These are phyloP conservation scores for Hemithea aestivaria DNA, from an alignment of 2,888 invertebrate genomes.

Conservation along the genomic window DNA sequence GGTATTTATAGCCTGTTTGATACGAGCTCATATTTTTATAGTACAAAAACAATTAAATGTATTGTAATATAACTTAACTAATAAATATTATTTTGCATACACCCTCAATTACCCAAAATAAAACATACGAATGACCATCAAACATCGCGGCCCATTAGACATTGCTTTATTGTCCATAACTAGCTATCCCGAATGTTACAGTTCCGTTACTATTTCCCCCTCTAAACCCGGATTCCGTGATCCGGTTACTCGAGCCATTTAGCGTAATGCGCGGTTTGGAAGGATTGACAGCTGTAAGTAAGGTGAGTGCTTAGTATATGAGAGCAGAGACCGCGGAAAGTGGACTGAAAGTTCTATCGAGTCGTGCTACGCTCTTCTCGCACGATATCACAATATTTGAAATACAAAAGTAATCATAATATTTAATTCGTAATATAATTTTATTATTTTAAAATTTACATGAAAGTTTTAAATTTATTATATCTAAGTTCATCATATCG, in stretches of 20 bases:
- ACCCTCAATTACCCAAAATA: conserved; percentile 1
- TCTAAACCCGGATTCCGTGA: conserved; percentile 38
- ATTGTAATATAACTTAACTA: too few relatives aligned
- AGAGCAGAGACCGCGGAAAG: conserved; percentile 11
- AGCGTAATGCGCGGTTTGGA: conserved; percentile 73
- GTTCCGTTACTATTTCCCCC: conserved; percentile 66
- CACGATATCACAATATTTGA: too few relatives aligned
- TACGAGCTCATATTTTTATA: too few relatives aligned
- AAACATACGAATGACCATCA: conserved; percentile 37
- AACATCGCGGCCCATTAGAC: conserved; percentile 64
- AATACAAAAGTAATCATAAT: too few relatives aligned
- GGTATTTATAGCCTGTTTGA: too few relatives aligned
- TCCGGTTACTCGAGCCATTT: conserved; percentile 73
- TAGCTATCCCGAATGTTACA: conserved; percentile 40
- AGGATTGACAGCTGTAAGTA: conserved; percentile 62
- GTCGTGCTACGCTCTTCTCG: too few relatives aligned
- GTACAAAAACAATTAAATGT: too few relatives aligned
- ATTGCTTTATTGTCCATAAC: conserved; percentile 75
- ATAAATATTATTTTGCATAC: conserved; percentile 1
- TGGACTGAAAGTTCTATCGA: too few relatives aligned
- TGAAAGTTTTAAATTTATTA: too few relatives aligned
- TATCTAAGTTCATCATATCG: too few relatives aligned
- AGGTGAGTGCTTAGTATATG: conserved; percentile 19
- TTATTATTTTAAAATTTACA: too few relatives aligned
- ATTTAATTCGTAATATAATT: too few relatives aligned